These are phyloP conservation scores for Nansenia antarctica DNA, from an alignment of 2,113 vertebrate species.

Conservation along the genomic window DNA sequence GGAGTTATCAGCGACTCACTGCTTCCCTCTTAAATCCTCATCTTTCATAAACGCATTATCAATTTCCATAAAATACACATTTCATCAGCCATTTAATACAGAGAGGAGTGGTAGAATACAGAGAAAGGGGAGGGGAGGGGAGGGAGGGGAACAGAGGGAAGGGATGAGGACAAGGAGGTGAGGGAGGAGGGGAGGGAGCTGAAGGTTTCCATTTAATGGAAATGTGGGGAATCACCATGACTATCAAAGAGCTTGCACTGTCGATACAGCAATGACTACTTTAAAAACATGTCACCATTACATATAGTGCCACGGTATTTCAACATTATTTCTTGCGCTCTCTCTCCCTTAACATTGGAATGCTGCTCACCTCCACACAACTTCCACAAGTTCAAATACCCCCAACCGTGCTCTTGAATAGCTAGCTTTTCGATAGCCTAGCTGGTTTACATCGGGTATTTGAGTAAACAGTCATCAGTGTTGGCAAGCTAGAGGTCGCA, in stretches of 20 bases:
- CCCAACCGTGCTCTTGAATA: no score
- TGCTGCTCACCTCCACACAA: no score
- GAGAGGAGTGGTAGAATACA: not conserved
- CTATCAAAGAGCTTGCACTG: not conserved
- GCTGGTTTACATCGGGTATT: not conserved
- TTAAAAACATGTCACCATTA: no score
- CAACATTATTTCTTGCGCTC: not conserved
- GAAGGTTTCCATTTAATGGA: not conserved
- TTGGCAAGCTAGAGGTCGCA: not conserved
- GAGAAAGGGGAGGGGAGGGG: not conserved
- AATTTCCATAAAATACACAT: conserved; percentile 28
- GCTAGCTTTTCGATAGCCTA: no score
- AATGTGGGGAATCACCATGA: not conserved
- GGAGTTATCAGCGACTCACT: conserved; percentile 43
- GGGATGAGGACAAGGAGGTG: not conserved
- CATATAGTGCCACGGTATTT: not conserved
- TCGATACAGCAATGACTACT: no score
- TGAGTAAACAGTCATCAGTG: not conserved
- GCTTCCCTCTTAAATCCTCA: conserved; percentile 32
- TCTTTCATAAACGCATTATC: conserved; percentile 26
- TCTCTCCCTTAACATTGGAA: not conserved
- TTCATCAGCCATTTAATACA: no score
- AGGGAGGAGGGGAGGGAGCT: not conserved
- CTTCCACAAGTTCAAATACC: no score
- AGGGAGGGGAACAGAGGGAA: no score